Evolutionary conservation across 2,113 vertebrate genomes (phyloP), one percentile per base, ranked within the genome.

Genomic region (Tiliqua scincoides): DNA sequence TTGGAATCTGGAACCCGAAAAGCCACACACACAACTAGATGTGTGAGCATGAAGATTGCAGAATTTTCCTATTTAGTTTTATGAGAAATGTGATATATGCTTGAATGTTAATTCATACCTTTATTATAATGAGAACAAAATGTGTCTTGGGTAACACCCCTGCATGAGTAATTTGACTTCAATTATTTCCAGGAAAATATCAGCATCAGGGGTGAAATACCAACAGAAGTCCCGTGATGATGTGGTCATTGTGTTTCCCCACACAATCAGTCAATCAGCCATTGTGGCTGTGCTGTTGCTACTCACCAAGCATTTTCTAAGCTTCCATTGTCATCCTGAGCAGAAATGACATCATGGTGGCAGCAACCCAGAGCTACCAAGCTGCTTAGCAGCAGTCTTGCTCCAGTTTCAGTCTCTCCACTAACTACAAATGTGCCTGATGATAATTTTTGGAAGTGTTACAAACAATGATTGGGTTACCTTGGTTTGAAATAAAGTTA

Each of bases 271-370:
- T 57, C 68, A 82, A 35, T 5, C 73, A 27, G 7, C 23, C 43
- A 37, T 84, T 83, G 87, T 4, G 10, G 15, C 57, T 89, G 87
- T 87, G 87, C 25, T 84, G 68, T 84, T 83, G 85, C 84, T 89
- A 90, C 94, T 91, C 84, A 88, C 86, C 82, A 93, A 95, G 80
- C 18, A 82, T 89, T 93, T 93, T 91, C 90, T 94, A 92, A 91
- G 68, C 70, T 95, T 94, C 92, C 94, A 85, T 91, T 94, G 87
- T 86, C 84, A 84, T 32, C 59, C 14, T 75, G 88, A 85, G 70
- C 67, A 84, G 84, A 85, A 72, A 32, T 94, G 94, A 96, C 25
- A 75, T 93, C 93, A 95, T 89, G 70, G 54, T 94, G 92, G 85
- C 91, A 27, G 6, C 3, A 15, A 67, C 91, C 92, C 95, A 94